Evolutionary conservation across 2,888 invertebrate species (phyloP), one percentile per base, ranked within the genome.

Genomic region (Meteorus colon): DNA sequence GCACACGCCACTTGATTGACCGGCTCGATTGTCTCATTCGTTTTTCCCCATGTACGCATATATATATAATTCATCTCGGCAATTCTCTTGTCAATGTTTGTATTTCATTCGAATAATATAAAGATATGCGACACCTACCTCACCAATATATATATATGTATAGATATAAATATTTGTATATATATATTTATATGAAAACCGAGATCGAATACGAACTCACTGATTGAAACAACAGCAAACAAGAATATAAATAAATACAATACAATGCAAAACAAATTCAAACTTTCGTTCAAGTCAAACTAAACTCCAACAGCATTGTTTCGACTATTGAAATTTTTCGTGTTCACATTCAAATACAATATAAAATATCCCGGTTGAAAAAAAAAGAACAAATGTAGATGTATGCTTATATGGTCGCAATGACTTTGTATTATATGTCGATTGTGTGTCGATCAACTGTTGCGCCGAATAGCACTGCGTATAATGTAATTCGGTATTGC

Each of bases 1-100:
- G 80, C 78, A 77, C 77, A 78, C 78, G 75, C 73, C 74, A 79
- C 79, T 77, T 78, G 78, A 81, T 81, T 79, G 78, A 78, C 81
- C 78, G 67, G 70, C 74, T 78, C 81, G 76, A 78, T 81, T 81
- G 75, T 79, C 63, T 71, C 48, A 74, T 74, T 77, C 74, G 69
- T 77, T 77, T 74, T 67, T 68, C 55, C 31, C 41, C 41, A 19
- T 66, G 12, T 29, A 55, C n/a, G 14, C 48, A 48, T 48, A 48
- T 48, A 48, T 48, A 48, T 48, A 48, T 48, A 48, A 55, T 55
- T 31, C 34, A 65, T 65, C 41, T 65, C 41, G 24, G 37, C 65
- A 65, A 65, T 65, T 65, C 65, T n/a, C 34, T 41, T 34, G 29
- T 29, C 63, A 63, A 63, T 65, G 37, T 65, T 29, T n/a, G 27